Percentiles rank a stretch among this genome's conserved stretches.
Conservation (phyloP, 2,113 vertebrate species). For the Alosa alosa region DNA sequence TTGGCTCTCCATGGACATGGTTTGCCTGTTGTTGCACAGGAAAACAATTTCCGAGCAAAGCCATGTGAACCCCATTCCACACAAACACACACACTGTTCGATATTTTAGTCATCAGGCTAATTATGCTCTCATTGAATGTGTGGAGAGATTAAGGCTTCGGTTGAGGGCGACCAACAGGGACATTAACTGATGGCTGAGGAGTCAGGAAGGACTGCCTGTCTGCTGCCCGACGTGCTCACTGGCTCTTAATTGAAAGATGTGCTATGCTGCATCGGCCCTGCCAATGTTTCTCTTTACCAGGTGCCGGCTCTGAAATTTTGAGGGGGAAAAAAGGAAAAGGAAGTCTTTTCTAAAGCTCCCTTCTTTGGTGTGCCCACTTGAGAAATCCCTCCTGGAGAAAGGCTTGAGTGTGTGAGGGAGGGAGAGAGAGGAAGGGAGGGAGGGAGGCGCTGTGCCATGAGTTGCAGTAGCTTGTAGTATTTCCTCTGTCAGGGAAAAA, state of each 20-base stretch:
- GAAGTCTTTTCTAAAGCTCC: neutral
- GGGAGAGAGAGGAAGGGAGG: neutral
- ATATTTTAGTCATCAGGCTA: constrained; percentile 34
- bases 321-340: too few relatives aligned
- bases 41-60: neutral
- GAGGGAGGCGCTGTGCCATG: neutral
- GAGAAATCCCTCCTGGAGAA: neutral
- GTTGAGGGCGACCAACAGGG: constrained; percentile 24
- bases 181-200: constrained; percentile 45
- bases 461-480: constrained; percentile 18
- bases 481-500: constrained; percentile 6
- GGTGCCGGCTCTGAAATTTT: constrained; percentile 31
- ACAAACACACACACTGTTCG: constrained; percentile 1
- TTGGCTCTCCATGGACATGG: neutral
- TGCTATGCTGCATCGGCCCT: constrained; percentile 24
- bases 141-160: constrained; percentile 33
- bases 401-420: neutral
- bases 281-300: constrained; percentile 42
- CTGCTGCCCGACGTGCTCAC: constrained; percentile 44
- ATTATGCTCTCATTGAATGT: constrained; percentile 42
- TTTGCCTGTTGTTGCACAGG: neutral
- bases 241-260: constrained; percentile 40
- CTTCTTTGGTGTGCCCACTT: neutral
- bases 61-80: neutral
- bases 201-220: constrained; percentile 18